Evolutionary conservation across 1,140 invertebrate species (phyloP).

Genomic region (Monochamus saltuarius): DNA sequence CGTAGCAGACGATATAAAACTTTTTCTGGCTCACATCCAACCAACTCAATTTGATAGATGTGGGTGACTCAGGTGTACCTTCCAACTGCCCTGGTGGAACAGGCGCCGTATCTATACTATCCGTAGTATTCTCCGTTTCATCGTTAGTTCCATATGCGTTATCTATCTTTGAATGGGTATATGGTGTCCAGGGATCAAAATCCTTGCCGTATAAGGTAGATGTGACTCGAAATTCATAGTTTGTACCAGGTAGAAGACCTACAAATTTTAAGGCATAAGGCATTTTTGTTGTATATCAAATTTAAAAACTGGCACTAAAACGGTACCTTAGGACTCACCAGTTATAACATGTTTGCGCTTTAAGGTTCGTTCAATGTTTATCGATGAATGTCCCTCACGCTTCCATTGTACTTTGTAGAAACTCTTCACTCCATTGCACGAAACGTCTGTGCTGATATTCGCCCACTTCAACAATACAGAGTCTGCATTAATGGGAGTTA

Average conservation of each 20-base stretch:
- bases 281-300: background rate
- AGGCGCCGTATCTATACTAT: background rate
- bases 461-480: conserved; percentile 63
- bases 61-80: background rate
- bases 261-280: background rate
- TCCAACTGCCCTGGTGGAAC: conserved; percentile 1
- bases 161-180: conserved; percentile 14
- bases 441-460: conserved; percentile 56
- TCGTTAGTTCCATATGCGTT: too few species aligned
- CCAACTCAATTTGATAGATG: conserved; percentile 34
- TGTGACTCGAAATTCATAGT: conserved; percentile 40
- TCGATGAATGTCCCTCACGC: conserved; percentile 51
- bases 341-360: conserved; percentile 31
- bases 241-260: conserved; percentile 32
- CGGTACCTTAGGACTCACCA: conserved; percentile 27
- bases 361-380: conserved; percentile 26
- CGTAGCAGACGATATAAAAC: conserved; percentile 37
- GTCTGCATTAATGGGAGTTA: conserved; percentile 56
- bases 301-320: background rate
- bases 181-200: conserved; percentile 25
- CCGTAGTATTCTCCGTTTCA: conserved; percentile 4
- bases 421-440: conserved; percentile 60
- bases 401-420: conserved; percentile 66
- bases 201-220: conserved; percentile 23
- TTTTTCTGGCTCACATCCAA: conserved; percentile 25